Percentiles rank a stretch among this genome's conserved stretches.
These are phyloP conservation scores for Zoanthus sociatus DNA, from an alignment of 92 coral and sea anemone species.

Conservation along the genomic window DNA sequence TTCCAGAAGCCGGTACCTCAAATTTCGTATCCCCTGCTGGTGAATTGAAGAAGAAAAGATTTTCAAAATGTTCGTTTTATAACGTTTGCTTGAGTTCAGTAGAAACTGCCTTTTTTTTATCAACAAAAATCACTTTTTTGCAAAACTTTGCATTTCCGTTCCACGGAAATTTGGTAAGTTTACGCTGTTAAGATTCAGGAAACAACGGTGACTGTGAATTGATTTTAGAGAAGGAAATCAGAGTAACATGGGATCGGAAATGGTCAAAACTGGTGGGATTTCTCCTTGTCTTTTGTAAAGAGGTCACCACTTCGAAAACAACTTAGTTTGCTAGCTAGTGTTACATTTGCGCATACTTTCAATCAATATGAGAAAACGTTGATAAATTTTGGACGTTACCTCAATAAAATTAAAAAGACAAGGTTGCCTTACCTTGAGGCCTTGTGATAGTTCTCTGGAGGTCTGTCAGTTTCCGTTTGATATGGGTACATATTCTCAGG, in stretches of 20 bases:
- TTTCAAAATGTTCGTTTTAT: not conserved
- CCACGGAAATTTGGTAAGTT: not conserved
- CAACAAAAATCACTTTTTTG: not conserved
- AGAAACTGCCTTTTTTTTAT: not conserved
- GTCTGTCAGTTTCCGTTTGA: constrained; percentile 44
- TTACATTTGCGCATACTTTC: not conserved
- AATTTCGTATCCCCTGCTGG: not conserved
- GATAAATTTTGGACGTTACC: not conserved
- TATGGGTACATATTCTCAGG: constrained; percentile 35
- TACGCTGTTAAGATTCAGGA: constrained; percentile 2
- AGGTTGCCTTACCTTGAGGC: constrained; percentile 28
- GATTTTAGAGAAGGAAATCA: constrained; percentile 9
- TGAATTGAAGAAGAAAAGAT: not conserved
- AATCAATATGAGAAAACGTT: not conserved
- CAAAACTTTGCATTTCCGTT: constrained; percentile 3
- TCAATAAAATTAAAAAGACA: not conserved
- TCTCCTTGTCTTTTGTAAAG: not conserved
- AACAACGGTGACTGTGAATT: not conserved
- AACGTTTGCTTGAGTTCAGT: not conserved
- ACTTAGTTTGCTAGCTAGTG: not conserved
- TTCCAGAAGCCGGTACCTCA: not conserved
- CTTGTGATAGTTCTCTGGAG: constrained; percentile 29
- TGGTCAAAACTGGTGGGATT: constrained; percentile 7
- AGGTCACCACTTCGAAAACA: not conserved
- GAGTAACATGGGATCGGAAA: constrained; percentile 15